phyloP scores from a whole-genome alignment of 2,888 invertebrate genomes.

The Yponomeuta sedellus region DNA sequence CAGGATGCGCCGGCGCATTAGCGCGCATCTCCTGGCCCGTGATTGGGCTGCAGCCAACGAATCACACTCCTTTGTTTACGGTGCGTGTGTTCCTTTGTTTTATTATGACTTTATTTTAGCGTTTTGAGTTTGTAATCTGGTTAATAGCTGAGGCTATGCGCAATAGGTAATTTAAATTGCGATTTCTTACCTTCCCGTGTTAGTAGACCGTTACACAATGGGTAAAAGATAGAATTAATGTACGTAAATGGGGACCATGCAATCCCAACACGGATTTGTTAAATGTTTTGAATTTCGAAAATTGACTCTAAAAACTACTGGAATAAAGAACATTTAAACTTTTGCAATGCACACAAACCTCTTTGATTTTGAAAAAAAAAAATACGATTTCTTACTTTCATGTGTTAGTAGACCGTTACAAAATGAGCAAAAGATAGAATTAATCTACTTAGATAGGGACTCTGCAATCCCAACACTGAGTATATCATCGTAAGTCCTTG shows the following conservation, averaged over 20 bases:
- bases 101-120: conserved; percentile 14
- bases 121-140: background rate
- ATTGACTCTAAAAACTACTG: too few relatives aligned
- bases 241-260: background rate
- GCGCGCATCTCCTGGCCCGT: conserved; percentile 28
- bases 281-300: too few relatives aligned
- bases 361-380: too few relatives aligned
- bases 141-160: background rate
- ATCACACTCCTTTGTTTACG: conserved; percentile 22
- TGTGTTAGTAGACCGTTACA: too few relatives aligned
- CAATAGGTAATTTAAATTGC: background rate
- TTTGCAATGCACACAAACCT: too few relatives aligned
- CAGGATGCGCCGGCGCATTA: conserved; percentile 28
- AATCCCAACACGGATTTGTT: too few relatives aligned
- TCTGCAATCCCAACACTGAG: too few relatives aligned
- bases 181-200: background rate
- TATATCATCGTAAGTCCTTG: too few relatives aligned
- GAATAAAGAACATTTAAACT: too few relatives aligned
- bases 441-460: too few relatives aligned
- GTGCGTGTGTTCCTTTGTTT: conserved; percentile 20
- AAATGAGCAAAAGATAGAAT: too few relatives aligned
- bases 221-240: background rate
- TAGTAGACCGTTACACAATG: background rate
- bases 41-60: conserved; percentile 25
- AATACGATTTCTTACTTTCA: too few relatives aligned